A percentile compares a stretch with the other conserved stretches of the same genome.
These are phyloP conservation scores for Griposia aprilina DNA, from an alignment of 2,888 invertebrate genomes.

Conservation along the genomic window DNA sequence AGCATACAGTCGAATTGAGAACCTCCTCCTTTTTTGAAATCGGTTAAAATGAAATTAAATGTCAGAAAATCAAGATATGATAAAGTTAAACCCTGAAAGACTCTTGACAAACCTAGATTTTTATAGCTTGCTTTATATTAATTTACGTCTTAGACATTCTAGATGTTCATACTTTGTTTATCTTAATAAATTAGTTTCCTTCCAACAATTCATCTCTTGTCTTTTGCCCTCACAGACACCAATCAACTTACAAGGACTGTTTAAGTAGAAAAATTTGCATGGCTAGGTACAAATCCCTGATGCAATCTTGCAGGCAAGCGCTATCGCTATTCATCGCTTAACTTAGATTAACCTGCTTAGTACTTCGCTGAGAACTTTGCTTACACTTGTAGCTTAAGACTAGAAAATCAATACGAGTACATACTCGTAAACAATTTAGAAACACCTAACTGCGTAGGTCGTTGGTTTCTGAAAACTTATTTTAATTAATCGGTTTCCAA, in stretches of 20 bases:
- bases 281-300: slow-evolving; percentile 13
- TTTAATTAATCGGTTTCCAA: not conserved
- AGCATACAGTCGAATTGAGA: no score
- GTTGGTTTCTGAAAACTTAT: not conserved
- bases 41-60: not conserved
- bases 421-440: not conserved
- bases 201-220: not conserved
- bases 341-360: slow-evolving; percentile 26
- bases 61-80: not conserved
- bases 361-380: slow-evolving; percentile 13
- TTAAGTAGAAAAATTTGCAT: slow-evolving; percentile 37
- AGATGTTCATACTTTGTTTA: not conserved
- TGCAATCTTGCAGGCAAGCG: slow-evolving; percentile 17
- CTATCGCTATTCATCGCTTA: slow-evolving; percentile 15
- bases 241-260: slow-evolving; percentile 23
- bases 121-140: not conserved
- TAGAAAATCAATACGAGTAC: not conserved
- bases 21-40: no score
- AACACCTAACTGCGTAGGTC: not conserved
- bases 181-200: not conserved
- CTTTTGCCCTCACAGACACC: slow-evolving; percentile 7
- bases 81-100: not conserved
- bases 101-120: not conserved
- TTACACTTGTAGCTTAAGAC: slow-evolving; percentile 11
- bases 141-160: not conserved